Evolutionary conservation across 37 sponge, comb jelly and placozoan genomes (phyloP).

Genomic region (Geodia barretti): DNA sequence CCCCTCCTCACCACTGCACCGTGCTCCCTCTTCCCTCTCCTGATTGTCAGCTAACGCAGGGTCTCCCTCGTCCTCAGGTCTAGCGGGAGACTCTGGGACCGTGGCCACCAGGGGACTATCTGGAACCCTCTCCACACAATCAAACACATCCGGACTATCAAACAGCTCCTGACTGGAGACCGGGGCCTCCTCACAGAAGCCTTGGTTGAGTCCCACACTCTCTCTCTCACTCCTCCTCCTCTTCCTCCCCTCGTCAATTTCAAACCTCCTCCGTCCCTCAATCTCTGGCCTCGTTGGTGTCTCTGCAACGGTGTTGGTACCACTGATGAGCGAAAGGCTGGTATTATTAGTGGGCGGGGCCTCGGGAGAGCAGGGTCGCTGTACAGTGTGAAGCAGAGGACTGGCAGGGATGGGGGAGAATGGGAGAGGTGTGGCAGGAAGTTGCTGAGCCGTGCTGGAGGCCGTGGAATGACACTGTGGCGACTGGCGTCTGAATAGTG

Average conservation of each 20-base stretch:
- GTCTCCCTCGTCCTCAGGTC: too few species aligned
- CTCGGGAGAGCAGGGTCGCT: neutral
- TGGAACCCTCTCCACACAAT: neutral
- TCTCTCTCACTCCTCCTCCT: too few species aligned
- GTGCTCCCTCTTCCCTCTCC: too few species aligned
- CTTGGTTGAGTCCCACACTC: neutral
- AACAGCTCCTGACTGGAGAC: conserved; percentile 29
- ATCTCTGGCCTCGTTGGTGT: neutral
- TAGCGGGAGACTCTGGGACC: too few species aligned
- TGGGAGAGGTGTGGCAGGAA: too few species aligned
- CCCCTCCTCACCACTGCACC: too few species aligned
- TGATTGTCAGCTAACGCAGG: too few species aligned
- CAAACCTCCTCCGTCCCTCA: too few species aligned
- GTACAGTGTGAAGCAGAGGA: neutral
- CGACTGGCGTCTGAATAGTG: too few species aligned
- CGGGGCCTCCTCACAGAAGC: neutral
- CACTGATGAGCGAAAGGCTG: neutral
- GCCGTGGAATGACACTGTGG: too few species aligned
- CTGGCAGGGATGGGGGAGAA: conserved; percentile 8
- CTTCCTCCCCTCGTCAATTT: neutral
- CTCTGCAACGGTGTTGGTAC: neutral
- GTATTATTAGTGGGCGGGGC: neutral
- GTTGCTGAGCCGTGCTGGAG: too few species aligned
- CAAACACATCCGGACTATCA: conserved; percentile 26
- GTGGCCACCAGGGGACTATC: neutral